Percentiles rank a stretch among this genome's conserved stretches.
Conservation (phyloP, 2,797 vertebrate genomes). For the Melanotaenia maccullochi region DNA sequence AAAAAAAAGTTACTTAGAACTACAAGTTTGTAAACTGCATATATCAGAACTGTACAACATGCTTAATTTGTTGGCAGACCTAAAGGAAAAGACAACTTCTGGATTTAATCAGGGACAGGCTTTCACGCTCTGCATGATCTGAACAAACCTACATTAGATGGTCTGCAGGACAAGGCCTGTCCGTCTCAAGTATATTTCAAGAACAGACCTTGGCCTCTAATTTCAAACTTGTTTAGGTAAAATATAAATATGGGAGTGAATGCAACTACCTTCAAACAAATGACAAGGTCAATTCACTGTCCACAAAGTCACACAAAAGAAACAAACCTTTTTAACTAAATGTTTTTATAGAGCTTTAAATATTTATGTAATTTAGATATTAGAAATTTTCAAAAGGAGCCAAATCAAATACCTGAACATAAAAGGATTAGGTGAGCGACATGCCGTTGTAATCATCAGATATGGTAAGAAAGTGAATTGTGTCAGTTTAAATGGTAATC, state of each 20-base stretch:
- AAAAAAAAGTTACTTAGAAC: background rate
- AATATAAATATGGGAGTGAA: background rate
- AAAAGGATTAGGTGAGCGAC: background rate
- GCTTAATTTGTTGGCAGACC: no score
- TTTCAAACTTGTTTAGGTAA: background rate
- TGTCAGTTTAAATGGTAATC: background rate
- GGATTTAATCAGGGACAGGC: background rate
- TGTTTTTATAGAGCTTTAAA: background rate
- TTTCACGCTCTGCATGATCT: background rate
- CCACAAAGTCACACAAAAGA: background rate
- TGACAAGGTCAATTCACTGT: background rate
- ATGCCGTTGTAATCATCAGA: background rate
- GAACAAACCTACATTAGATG: background rate
- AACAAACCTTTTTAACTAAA: background rate
- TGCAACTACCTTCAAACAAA: slow-evolving; percentile 7
- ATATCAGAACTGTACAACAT: no score
- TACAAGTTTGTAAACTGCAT: background rate
- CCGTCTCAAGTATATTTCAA: slow-evolving; percentile 2
- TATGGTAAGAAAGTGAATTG: background rate
- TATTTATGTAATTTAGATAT: no score
- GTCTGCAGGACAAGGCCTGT: background rate
- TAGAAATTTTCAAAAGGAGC: background rate
- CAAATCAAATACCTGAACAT: background rate
- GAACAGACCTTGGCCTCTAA: background rate
- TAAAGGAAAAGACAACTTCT: no score